These are phyloP conservation scores for Cherax quadricarinatus DNA, from an alignment of 1,140 invertebrate species.

Conservation along the genomic window DNA sequence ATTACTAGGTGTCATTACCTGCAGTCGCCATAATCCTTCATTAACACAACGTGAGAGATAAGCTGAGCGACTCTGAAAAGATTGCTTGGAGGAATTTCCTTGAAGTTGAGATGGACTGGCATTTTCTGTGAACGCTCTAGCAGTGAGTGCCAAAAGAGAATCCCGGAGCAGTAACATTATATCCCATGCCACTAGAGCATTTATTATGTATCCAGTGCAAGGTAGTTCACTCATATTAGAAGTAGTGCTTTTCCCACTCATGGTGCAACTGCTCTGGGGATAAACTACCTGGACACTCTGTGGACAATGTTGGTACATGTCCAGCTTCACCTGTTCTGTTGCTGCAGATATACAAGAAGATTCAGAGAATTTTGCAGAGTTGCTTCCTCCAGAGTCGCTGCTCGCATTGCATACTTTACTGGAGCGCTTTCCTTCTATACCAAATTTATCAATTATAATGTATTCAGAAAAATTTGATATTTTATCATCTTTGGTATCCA, in stretches of 20 bases:
- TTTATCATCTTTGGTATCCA: neutral
- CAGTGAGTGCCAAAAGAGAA: slow-evolving; percentile 11
- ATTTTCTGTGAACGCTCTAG: slow-evolving; percentile 12
- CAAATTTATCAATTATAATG: slow-evolving; percentile 5
- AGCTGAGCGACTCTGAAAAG: slow-evolving; percentile 22
- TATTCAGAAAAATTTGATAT: slow-evolving; percentile 42
- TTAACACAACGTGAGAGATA: slow-evolving; percentile 44
- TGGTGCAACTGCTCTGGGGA: slow-evolving; percentile 45
- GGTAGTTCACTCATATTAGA: slow-evolving; percentile 53
- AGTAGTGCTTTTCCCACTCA: slow-evolving; percentile 53
- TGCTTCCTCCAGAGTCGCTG: slow-evolving; percentile 12
- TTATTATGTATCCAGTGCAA: slow-evolving; percentile 57
- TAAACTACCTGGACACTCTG: slow-evolving; percentile 18
- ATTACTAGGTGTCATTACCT: slow-evolving; percentile 42
- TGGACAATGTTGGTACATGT: neutral
- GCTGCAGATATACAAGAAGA: neutral
- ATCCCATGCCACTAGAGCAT: slow-evolving; percentile 60
- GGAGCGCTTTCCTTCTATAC: slow-evolving; percentile 1
- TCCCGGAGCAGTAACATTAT: slow-evolving; percentile 52
- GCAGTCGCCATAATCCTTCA: slow-evolving; percentile 58
- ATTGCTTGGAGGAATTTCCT: neutral
- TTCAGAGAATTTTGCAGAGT: slow-evolving; percentile 3
- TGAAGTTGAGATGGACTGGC: neutral
- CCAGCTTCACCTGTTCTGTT: slow-evolving; percentile 3
- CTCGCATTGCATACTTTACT: neutral